Evolutionary conservation across 2,797 vertebrate genomes (phyloP), one percentile per base, ranked within the genome.

Genomic region (Perodicticus potto): DNA sequence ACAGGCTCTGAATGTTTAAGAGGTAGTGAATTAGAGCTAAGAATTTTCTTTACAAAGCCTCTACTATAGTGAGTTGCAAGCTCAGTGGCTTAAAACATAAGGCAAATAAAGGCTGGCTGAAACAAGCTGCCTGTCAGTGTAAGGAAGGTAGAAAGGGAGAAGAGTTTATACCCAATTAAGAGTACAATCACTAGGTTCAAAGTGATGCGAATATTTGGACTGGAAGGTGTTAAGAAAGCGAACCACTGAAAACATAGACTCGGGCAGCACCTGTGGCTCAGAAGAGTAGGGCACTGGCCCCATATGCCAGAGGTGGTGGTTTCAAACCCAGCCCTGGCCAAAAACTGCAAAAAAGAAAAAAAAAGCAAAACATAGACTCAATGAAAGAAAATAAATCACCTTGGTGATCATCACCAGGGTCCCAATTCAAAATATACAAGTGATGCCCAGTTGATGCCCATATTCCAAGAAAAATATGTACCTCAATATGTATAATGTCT

Each of bases 161-260:
- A 29, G 1, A 59, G n/a, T 57, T 1, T 1, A 32, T 4, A 17
- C 0, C 3, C 45, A 22, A 1, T 9, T 17, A 45, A 83, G 29
- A 49, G 49, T 13, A 59, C 0, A 63, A n/a, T 10, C 4, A 14
- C 10, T 49, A 49, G 63, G 7, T 70, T 74, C 25, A 23, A 49
- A 14, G 1, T 9, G 12, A 40, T 59, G 17, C 5, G 2, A 22
- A 10, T 13, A 5, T 14, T 11, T 65, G 34, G 25, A 12, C 9
- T 29, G 10, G 17, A 70, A 20, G 40, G 2, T 29, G 16, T 67
- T 73, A 89, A 40, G 25, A 73, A 57, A 34, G 27, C 19, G 49
- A 88, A 2, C 29, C 55, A n/a, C n/a, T n/a, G 23, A 77, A 29
- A 55, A 53, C 34, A 78, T 19, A 59, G 55, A 34, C 2, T 19